Base-by-base conservation (phyloP, 2,888 invertebrate genomes). In the Diaperis boleti region DNA sequence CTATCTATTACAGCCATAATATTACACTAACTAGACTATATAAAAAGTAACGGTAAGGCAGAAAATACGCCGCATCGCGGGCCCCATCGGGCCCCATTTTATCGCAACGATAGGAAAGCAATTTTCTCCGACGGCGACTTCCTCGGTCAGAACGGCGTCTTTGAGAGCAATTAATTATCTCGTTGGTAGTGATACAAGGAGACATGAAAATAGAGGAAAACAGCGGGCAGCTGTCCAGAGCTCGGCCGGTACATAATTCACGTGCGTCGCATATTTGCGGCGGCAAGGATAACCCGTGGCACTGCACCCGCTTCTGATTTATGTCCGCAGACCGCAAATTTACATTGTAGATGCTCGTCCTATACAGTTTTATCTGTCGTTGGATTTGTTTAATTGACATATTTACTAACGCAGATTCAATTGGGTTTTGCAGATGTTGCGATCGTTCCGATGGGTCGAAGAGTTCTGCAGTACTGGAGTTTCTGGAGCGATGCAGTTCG, bases 261-360 rank as follows among this genome's bases (percentile, higher is more conserved):
- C 50, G 20, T 50, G 50, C 35, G 35, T 50, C 20, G 50, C 50
- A 50, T 50, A 50, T 50, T 37, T 50, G 50, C 31, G 47, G 47
- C 31, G 13, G 31, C 47, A 47, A 47, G 29, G 15, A 22, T 26
- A 15, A 31, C 47, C 14, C 31, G 47, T 47, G 47, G 47, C 18
- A 18, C 20, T 50, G 50, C 50, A 50, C 37, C 50, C 20, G 50
- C 37, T 49, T 49, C 49, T 49, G 31, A 33, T 49, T 49, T 49
- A 49, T 29, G 45, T 5, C 3, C 10, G n/a, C 10, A 10, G 18
- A 26, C 29, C 13, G 10, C 7, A 14, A 45, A 45, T 26, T 45
- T 45, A 26, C 45, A 45, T 13, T 14, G 45, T 42, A 11, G 11
- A 33, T 33, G 33, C 8, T 26, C n/a, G n/a, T 26, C n/a, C 8